A percentile compares a stretch with the other conserved stretches of the same genome.
Evolutionary conservation across 1,140 invertebrate genomes (phyloP).

Genomic region (Zaprionus inermis): DNA sequence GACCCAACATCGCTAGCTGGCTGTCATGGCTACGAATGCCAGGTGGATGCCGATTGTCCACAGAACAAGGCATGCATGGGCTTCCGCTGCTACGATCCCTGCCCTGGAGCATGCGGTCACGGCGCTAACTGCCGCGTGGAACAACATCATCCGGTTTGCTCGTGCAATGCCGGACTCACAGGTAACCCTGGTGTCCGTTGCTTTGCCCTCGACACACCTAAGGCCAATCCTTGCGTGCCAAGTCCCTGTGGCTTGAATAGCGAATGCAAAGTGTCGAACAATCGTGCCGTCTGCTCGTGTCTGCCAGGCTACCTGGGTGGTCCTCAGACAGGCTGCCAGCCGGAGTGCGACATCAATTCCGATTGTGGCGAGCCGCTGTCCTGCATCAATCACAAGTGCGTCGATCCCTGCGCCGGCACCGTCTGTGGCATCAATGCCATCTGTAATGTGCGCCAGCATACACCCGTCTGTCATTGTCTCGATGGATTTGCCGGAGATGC

Average conservation of each 20-base stretch:
- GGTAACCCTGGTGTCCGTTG: slow-evolving; percentile 91
- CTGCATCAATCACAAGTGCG: slow-evolving; percentile 91
- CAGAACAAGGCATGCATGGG: slow-evolving; percentile 90
- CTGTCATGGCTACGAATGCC: slow-evolving; percentile 91
- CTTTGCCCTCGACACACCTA: slow-evolving; percentile 85
- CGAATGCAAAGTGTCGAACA: slow-evolving; percentile 88
- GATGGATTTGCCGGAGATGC: slow-evolving; percentile 92
- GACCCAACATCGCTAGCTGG: slow-evolving; percentile 89
- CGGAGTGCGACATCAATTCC: slow-evolving; percentile 91
- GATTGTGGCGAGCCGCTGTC: slow-evolving; percentile 90
- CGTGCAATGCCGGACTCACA: slow-evolving; percentile 88
- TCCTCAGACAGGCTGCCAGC: slow-evolving; percentile 89
- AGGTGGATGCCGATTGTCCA: slow-evolving; percentile 90
- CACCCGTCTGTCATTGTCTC: slow-evolving; percentile 90
- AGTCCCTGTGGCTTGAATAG: slow-evolving; percentile 92
- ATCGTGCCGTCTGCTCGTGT: slow-evolving; percentile 91
- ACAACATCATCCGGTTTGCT: slow-evolving; percentile 91
- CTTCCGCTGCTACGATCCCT: slow-evolving; percentile 91
- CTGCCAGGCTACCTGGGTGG: slow-evolving; percentile 89
- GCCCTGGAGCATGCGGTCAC: slow-evolving; percentile 91
- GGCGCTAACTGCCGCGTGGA: slow-evolving; percentile 89
- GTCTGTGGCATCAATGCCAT: slow-evolving; percentile 91
- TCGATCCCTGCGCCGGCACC: slow-evolving; percentile 90
- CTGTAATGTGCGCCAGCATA: slow-evolving; percentile 90
- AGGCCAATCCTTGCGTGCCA: slow-evolving; percentile 89